Conservation (phyloP, 2,113 vertebrate genomes). For the Leucosticte australis region DNA sequence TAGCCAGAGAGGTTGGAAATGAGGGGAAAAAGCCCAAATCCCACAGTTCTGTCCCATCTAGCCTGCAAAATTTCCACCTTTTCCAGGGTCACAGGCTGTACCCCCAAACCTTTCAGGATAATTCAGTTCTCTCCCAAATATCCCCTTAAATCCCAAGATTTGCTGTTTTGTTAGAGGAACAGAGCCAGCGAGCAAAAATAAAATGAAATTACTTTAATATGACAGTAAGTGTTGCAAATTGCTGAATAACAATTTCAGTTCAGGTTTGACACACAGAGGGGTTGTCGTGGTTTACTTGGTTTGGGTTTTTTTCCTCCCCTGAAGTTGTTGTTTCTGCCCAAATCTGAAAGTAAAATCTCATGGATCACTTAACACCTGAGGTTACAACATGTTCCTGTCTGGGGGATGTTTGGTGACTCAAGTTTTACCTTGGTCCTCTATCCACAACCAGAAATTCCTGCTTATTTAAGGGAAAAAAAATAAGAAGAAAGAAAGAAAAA, state of each 20-base stretch:
- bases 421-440: not conserved
- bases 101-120: not conserved
- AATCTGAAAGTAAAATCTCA: constrained; percentile 7
- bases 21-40: not conserved
- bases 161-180: not conserved
- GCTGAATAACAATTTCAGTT: constrained; percentile 51
- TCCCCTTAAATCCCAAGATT: not conserved
- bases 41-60: not conserved
- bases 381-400: not conserved
- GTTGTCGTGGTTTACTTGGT: not conserved
- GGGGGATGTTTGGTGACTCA: not conserved
- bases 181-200: not conserved
- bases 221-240: constrained; percentile 71
- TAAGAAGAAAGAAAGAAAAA: not conserved
- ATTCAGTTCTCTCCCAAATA: not conserved
- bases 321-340: not conserved
- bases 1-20: not conserved
- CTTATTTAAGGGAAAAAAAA: not conserved
- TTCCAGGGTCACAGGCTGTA: not conserved
- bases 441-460: not conserved
- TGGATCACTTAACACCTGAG: not conserved
- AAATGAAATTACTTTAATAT: constrained; percentile 62
- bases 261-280: constrained; percentile 19
- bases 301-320: accelerated
- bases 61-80: not conserved